Percentiles rank a stretch among this genome's conserved stretches.
These are phyloP conservation scores for Corapipo altera DNA, from an alignment of 2,113 vertebrate genomes.

Conservation along the genomic window DNA sequence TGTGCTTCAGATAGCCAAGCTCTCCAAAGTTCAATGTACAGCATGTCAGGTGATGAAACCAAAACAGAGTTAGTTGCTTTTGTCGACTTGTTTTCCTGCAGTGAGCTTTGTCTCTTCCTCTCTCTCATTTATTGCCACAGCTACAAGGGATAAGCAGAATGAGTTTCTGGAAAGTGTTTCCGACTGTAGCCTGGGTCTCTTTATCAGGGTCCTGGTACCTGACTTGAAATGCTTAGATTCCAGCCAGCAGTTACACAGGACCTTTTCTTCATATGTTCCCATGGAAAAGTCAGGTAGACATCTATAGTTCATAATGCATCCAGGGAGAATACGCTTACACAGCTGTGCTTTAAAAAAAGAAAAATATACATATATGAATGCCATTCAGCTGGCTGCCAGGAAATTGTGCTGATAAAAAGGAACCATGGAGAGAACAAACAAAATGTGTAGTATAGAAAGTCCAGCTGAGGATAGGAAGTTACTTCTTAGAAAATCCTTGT, in stretches of 20 bases:
- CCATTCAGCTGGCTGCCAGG: not conserved
- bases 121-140: not conserved
- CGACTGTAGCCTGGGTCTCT: not conserved
- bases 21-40: not conserved
- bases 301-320: not conserved
- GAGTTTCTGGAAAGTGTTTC: not conserved
- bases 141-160: not conserved
- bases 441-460: not conserved
- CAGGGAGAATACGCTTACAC: not conserved
- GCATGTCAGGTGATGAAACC: not conserved
- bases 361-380: not conserved
- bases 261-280: not conserved
- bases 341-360: not conserved
- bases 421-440: not conserved
- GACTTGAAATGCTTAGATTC: not conserved
- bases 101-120: not conserved
- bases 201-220: not conserved
- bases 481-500: not conserved
- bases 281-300: not conserved
- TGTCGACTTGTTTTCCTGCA: not conserved
- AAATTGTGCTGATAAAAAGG: slow-evolving; percentile 2
- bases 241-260: not conserved
- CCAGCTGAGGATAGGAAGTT: not conserved
- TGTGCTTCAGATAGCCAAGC: not conserved
- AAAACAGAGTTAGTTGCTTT: not conserved